phyloP scores from a whole-genome alignment of 2,888 invertebrate genomes.

The Mythimna impura region DNA sequence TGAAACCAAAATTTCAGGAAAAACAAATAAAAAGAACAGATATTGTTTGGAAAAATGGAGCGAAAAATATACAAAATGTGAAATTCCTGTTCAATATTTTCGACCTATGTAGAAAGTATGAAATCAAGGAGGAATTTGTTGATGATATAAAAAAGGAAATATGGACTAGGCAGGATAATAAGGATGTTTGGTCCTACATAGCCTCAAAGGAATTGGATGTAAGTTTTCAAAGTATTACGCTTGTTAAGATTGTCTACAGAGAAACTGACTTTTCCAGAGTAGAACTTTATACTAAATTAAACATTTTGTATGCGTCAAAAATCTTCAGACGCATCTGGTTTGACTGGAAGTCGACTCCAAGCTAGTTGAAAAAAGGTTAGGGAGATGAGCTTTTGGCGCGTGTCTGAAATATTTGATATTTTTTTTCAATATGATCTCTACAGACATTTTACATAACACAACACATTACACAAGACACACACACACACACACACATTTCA shows the following conservation, averaged over 20 bases:
- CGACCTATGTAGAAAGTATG: constrained; percentile 90
- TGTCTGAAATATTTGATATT: background rate
- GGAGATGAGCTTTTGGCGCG: background rate
- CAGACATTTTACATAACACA: too few relatives aligned
- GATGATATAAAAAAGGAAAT: constrained; percentile 80
- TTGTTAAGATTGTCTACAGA: background rate
- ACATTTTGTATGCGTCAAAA: background rate
- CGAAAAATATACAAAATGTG: constrained; percentile 89
- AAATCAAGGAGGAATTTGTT: constrained; percentile 90
- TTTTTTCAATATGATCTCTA: background rate
- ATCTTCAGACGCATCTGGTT: background rate
- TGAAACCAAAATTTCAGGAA: constrained; percentile 74
- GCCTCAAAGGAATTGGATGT: constrained; percentile 85
- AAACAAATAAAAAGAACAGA: constrained; percentile 89
- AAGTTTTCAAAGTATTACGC: constrained; percentile 45
- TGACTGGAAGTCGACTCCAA: too few relatives aligned
- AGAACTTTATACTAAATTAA: background rate
- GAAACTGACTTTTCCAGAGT: background rate
- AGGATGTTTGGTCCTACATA: constrained; percentile 84
- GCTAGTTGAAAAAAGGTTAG: too few relatives aligned
- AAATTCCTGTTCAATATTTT: constrained; percentile 91
- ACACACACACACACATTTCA: too few relatives aligned
- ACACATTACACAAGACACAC: too few relatives aligned
- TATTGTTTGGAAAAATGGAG: constrained; percentile 91
- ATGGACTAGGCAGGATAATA: constrained; percentile 78